Base-by-base conservation (phyloP, 2,888 invertebrate species). In the Drosophila pseudotakahashii region DNA sequence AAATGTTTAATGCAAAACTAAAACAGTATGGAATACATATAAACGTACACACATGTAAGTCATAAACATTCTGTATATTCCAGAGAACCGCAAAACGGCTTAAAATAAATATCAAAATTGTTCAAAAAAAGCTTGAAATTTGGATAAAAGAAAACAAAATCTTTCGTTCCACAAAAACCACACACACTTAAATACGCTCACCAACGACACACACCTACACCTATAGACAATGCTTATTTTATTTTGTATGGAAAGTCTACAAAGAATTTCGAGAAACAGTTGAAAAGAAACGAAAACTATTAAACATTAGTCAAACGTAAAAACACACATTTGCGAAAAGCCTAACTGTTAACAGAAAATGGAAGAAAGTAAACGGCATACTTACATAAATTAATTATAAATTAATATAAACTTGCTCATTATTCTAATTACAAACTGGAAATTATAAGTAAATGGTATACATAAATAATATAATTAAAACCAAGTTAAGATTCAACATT, bases 321-420 rank as follows among this genome's bases (percentile, higher is more conserved):
- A 37, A 37, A 14, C 61, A 19, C 53, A 66, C 45, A 60, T 34
- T 44, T 59, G 45, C 64, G 64, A 57, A 51, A 47, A 58, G 63
- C 52, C 34, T 86, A 81, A 79, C 63, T 76, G 75, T 73, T 84
- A 79, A 84, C 79, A 75, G 76, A 61, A 52, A 45, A 53, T 16
- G 16, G 7, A 39, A 41, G 45, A 26, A 47, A 51, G 58, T 72
- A 70, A 53, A 73, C 61, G 58, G 76, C 76, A 83, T 83, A 87
- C 71, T 75, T 81, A 87, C 77, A 75, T 77, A 84, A 83, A 72
- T 76, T 68, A 61, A 64, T 64, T 69, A 73, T 80, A 77, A 78
- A 78, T 80, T 80, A 83, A 76, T 72, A 82, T 83, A 74, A 84
- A 85, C 76, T 84, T 87, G 85, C 84, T 84, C 85, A 84, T 87